A percentile compares a stretch with the other conserved stretches of the same genome.
Conservation (phyloP, 1,140 invertebrate genomes). For the Psilanteris sp. region DNA sequence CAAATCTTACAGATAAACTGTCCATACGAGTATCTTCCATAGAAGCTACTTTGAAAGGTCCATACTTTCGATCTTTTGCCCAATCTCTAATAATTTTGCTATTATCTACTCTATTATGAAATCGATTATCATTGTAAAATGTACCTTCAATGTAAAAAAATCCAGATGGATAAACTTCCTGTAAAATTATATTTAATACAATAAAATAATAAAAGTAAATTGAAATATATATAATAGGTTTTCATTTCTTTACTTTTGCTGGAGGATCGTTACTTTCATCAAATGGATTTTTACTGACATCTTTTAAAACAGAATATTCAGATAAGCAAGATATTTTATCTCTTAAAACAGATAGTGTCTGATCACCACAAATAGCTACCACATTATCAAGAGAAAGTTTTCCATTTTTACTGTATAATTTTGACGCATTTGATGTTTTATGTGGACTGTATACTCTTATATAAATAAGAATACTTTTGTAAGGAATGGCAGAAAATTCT, state of each 20-base stretch:
- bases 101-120: slow-evolving; percentile 82
- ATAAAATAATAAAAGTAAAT: not conserved
- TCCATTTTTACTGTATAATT: slow-evolving; percentile 6
- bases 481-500: not conserved
- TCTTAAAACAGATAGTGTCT: slow-evolving; percentile 83
- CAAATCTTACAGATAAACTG: slow-evolving; percentile 84
- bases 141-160: slow-evolving; percentile 89
- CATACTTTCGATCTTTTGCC: slow-evolving; percentile 80
- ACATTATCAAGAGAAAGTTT: slow-evolving; percentile 30
- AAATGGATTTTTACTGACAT: slow-evolving; percentile 83
- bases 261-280: slow-evolving; percentile 64
- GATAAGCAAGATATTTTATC: slow-evolving; percentile 86
- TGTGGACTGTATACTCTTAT: slow-evolving; percentile 42
- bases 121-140: slow-evolving; percentile 88
- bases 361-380: slow-evolving; percentile 81
- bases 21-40: slow-evolving; percentile 85
- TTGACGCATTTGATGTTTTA: slow-evolving; percentile 2
- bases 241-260: slow-evolving; percentile 78
- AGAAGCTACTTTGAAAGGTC: slow-evolving; percentile 79
- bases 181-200: too few species aligned
- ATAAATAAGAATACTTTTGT: slow-evolving; percentile 29
- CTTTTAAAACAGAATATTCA: slow-evolving; percentile 82
- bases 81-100: slow-evolving; percentile 84
- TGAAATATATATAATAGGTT: not conserved
- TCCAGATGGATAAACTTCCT: slow-evolving; percentile 86